Base-by-base conservation (phyloP, 2,113 vertebrate genomes). In the Lepus americanus region DNA sequence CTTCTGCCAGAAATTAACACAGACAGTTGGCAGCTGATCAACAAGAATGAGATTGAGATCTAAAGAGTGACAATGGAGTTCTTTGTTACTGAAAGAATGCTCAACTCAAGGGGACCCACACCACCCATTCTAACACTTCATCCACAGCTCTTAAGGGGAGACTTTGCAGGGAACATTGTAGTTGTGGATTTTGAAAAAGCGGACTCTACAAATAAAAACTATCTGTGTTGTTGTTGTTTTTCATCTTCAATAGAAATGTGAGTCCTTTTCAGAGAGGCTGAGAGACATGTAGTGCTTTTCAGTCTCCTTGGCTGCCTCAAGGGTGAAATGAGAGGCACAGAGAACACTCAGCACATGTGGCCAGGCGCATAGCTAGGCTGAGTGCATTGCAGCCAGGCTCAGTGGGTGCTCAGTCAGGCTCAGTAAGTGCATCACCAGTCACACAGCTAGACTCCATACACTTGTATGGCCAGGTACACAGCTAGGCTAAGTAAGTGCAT, bases 161-260 rank as follows among this genome's bases (percentile, higher is more conserved):
- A 55, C 20, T 82, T 29, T 16, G 22, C 16, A 85, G n/a, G 23
- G 55, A 31, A 77, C 51, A 9, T 72, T 76, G 67, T 61, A 63
- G 22, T 14, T 89, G 9, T 25, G 25, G 61, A 49, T 53, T 89
- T 86, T 82, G 44, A 81, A 90, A 91, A 93, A 29, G 63, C 64
- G 55, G 0, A 29, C 79, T 74, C 11, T 22, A 53, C 59, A n/a
- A 74, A 64, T 76, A 72, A 67, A 78, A 73, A 25, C 49, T 36
- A 36, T 11, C 36, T 64, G 16, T 23, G 33, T 69, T 51, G 39
- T 17, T 86, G 22, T 89, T 67, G 14, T 61, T 70, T 89, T 92
- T 44, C 66, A 49, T 49, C 51, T 67, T 33, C 36, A 64, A 9
- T 79, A 66, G 69, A 87, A 86, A 67, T 53, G 3, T 27, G 55